Percentiles rank a stretch among this genome's conserved stretches.
Evolutionary conservation across 1,140 invertebrate genomes (phyloP).

Genomic region (Eupeodes corollae): DNA sequence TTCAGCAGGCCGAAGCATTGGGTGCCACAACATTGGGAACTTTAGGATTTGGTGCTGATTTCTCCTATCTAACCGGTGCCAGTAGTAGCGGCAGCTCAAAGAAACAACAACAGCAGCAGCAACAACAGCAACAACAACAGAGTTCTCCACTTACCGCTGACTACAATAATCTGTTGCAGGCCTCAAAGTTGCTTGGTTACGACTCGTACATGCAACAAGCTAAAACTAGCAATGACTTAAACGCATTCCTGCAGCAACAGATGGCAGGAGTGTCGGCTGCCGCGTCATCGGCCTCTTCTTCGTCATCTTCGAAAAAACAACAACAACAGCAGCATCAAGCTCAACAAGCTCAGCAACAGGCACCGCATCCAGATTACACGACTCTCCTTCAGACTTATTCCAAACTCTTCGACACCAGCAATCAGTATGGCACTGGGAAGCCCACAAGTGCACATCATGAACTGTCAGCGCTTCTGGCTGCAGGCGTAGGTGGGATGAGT

Average conservation of each 20-base stretch:
- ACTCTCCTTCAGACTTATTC: slow-evolving; percentile 31
- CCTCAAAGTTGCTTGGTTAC: slow-evolving; percentile 31
- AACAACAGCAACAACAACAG: slow-evolving; percentile 24
- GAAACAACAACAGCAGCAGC: slow-evolving; percentile 9
- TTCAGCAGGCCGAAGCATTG: slow-evolving; percentile 34
- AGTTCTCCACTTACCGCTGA: slow-evolving; percentile 18
- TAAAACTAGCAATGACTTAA: slow-evolving; percentile 25
- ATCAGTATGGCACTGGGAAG: slow-evolving; percentile 24
- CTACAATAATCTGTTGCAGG: slow-evolving; percentile 32
- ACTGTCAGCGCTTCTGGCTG: slow-evolving; percentile 21
- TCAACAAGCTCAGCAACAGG: slow-evolving; percentile 1
- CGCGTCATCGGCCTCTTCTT: slow-evolving; percentile 14
- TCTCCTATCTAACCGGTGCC: slow-evolving; percentile 24
- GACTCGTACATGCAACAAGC: slow-evolving; percentile 33
- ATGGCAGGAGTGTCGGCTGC: slow-evolving; percentile 27
- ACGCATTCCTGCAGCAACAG: slow-evolving; percentile 31
- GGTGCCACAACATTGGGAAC: slow-evolving; percentile 34
- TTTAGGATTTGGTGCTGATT: slow-evolving; percentile 27
- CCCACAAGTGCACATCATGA: slow-evolving; percentile 21
- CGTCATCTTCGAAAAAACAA: slow-evolving; percentile 11
- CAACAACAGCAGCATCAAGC: slow-evolving; percentile 4
- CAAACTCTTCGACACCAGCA: slow-evolving; percentile 30
- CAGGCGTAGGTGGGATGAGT: slow-evolving; percentile 15
- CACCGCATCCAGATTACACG: slow-evolving; percentile 19
- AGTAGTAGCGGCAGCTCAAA: slow-evolving; percentile 2